phyloP scores from a whole-genome alignment of 2,888 invertebrate species.

The Horisme vitalbata region DNA sequence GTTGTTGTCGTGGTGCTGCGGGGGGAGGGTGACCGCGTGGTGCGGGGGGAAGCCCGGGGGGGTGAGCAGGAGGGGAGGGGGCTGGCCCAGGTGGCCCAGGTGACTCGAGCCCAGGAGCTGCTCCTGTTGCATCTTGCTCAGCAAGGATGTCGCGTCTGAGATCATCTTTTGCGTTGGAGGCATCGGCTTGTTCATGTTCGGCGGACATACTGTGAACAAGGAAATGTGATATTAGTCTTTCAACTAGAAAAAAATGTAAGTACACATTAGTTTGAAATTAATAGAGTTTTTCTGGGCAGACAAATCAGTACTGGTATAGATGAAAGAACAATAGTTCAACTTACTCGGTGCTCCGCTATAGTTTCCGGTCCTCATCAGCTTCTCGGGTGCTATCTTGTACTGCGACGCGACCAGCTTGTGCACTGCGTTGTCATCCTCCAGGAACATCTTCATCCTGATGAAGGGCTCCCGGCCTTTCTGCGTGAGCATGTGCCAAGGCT shows the following conservation, averaged over 20 bases:
- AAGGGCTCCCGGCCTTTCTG: conserved; percentile 98
- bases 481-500: conserved; percentile 99
- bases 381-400: conserved; percentile 98
- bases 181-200: conserved; percentile 88
- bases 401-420: conserved; percentile 98
- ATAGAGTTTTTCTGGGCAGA: neutral
- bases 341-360: conserved; percentile 93
- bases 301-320: neutral
- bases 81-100: conserved; percentile 78
- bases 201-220: conserved; percentile 83
- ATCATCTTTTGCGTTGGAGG: conserved; percentile 91
- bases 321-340: conserved; percentile 55
- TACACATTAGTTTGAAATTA: too few species aligned
- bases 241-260: too few species aligned
- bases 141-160: conserved; percentile 85
- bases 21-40: conserved; percentile 87
- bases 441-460: conserved; percentile 98
- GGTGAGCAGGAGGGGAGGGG: conserved; percentile 86
- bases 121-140: conserved; percentile 88
- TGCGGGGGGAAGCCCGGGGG: conserved; percentile 90
- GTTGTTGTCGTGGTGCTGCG: conserved; percentile 84
- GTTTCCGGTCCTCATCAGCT: conserved; percentile 97
- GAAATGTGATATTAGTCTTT: conserved; percentile 21
- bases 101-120: conserved; percentile 83
- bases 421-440: conserved; percentile 97